Conservation (phyloP, 2,113 vertebrate species). For the Malurus elegans region DNA sequence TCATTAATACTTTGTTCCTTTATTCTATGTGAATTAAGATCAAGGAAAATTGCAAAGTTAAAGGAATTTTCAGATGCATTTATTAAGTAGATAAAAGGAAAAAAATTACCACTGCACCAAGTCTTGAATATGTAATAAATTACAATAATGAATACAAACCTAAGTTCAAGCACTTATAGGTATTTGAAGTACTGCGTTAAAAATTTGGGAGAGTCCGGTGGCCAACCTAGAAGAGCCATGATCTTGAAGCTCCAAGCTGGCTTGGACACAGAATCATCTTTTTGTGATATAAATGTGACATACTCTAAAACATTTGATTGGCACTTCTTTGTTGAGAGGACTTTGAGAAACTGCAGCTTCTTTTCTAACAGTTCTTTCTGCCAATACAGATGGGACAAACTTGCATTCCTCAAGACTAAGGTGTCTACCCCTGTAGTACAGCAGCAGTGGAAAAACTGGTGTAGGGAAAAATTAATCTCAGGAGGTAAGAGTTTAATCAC, state of each 20-base stretch:
- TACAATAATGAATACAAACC: background rate
- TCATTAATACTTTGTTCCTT: background rate
- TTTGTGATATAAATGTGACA: background rate
- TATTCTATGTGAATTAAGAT: background rate
- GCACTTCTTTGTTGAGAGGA: background rate
- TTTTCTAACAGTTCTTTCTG: background rate
- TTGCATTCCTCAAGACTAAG: background rate
- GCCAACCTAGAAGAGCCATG: background rate
- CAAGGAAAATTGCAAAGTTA: background rate
- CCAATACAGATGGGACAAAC: background rate
- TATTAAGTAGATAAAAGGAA: background rate
- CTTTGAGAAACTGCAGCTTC: background rate
- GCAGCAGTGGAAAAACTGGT: background rate
- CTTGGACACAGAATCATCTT: background rate
- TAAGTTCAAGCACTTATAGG: background rate
- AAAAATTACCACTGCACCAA: background rate
- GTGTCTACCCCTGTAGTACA: background rate
- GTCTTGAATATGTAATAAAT: background rate
- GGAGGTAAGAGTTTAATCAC: background rate
- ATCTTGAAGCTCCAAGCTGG: background rate
- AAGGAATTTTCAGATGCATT: background rate
- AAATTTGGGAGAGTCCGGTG: rapidly evolving
- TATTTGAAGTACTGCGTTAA: background rate
- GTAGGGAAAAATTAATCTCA: background rate
- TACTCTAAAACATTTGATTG: background rate